Percentiles rank a stretch among this genome's conserved stretches.
These are phyloP conservation scores for Rhizomys pruinosus DNA, from an alignment of 2,113 vertebrate species.

Conservation along the genomic window DNA sequence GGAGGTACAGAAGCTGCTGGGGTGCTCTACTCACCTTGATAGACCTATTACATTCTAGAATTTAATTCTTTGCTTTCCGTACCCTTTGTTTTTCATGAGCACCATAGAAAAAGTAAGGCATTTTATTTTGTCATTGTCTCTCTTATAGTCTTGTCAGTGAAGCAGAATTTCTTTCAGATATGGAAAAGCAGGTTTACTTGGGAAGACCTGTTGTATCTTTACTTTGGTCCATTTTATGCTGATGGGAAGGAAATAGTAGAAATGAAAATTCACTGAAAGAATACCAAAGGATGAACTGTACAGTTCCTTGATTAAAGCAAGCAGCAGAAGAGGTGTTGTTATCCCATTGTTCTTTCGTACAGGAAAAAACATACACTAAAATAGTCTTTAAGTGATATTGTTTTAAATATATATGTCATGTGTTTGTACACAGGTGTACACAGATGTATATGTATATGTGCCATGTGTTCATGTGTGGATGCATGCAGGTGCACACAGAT, in stretches of 20 bases:
- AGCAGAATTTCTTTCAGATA: neutral
- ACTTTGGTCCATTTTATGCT: neutral
- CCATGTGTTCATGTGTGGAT: no score
- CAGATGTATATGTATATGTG: no score
- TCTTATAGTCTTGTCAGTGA: neutral
- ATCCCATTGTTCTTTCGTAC: neutral
- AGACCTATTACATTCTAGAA: neutral
- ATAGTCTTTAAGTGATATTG: no score
- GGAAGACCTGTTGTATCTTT: neutral
- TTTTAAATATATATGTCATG: no score
- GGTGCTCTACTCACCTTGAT: neutral
- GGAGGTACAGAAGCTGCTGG: fast-evolving
- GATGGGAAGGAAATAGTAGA: conserved; percentile 1
- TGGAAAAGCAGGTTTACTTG: conserved; percentile 5
- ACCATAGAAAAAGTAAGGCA: neutral
- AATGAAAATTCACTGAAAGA: neutral
- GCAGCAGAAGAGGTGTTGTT: neutral
- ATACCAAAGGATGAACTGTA: neutral
- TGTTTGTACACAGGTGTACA: no score
- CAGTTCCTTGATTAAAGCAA: neutral
- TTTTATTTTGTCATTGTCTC: neutral
- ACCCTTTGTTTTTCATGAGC: neutral
- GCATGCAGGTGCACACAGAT: no score
- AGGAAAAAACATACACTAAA: no score
- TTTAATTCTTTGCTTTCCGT: neutral